Evolutionary conservation across 2,113 vertebrate species (phyloP).

Genomic region (Thymallus thymallus): DNA sequence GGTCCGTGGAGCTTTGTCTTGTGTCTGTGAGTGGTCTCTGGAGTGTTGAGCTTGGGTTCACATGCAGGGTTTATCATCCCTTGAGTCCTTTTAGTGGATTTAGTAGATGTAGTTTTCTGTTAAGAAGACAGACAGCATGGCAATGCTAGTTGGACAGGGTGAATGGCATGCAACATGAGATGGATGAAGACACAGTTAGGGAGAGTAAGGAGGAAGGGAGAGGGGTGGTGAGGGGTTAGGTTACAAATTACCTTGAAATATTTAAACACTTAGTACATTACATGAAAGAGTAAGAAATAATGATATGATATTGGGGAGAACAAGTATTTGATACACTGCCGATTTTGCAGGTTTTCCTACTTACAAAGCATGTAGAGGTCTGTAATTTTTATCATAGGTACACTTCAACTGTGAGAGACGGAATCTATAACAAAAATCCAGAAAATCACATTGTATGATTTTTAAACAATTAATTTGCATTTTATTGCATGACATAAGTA

Average conservation of each 20-base stretch:
- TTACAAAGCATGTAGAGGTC: too few relatives aligned
- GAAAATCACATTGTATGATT: too few relatives aligned
- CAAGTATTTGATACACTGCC: too few relatives aligned
- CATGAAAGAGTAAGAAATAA: neutral
- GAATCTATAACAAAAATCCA: too few relatives aligned
- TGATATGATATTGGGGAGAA: too few relatives aligned
- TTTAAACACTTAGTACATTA: too few relatives aligned
- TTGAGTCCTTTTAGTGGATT: constrained; percentile 62
- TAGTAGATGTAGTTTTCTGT: constrained; percentile 69
- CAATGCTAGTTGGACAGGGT: constrained; percentile 49
- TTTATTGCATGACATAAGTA: too few relatives aligned
- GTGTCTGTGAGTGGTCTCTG: constrained; percentile 44
- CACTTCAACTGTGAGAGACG: too few relatives aligned
- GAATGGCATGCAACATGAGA: constrained; percentile 31
- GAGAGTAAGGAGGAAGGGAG: neutral
- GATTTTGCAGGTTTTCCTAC: too few relatives aligned
- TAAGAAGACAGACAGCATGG: constrained; percentile 69
- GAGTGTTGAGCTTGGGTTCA: constrained; percentile 48
- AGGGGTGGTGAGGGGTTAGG: neutral
- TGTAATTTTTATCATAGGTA: too few relatives aligned
- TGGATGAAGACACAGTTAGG: constrained; percentile 24
- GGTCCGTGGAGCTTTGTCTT: constrained; percentile 64
- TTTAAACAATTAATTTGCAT: too few relatives aligned
- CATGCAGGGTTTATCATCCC: constrained; percentile 60
- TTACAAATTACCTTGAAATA: too few relatives aligned